phyloP scores from a whole-genome alignment of 2,797 vertebrate genomes.

The Enteromius fasciolatus region DNA sequence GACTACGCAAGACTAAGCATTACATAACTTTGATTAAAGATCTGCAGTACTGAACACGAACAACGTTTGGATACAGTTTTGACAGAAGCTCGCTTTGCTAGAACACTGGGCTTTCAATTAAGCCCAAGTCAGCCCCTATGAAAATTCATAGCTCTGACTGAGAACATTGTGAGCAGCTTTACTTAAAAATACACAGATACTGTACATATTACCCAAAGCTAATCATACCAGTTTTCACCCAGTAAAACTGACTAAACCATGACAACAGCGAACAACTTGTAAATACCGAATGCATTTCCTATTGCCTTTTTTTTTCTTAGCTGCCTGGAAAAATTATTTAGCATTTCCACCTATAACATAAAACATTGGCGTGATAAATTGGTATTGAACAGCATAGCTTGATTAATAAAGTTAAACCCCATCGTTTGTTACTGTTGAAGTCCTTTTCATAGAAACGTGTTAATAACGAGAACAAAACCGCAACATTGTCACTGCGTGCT shows the following conservation, averaged over 20 bases:
- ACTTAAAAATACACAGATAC: not conserved
- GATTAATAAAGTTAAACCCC: not conserved
- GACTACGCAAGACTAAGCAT: not conserved
- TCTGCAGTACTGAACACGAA: constrained; percentile 14
- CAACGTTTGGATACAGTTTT: constrained; percentile 38
- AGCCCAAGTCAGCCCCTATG: constrained; percentile 20
- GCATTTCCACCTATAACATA: constrained; percentile 15
- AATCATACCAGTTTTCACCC: constrained; percentile 7
- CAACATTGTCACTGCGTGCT: not conserved
- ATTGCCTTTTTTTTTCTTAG: no score
- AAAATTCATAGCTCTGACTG: not conserved
- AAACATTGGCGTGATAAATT: constrained; percentile 22
- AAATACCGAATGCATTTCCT: not conserved
- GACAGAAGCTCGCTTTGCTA: constrained; percentile 17
- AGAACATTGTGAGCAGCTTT: not conserved
- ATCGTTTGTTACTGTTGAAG: not conserved
- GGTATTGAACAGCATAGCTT: not conserved
- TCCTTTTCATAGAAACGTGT: not conserved
- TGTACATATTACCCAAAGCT: not conserved
- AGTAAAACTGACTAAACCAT: constrained; percentile 7
- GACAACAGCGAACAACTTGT: not conserved
- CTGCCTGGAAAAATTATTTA: constrained; percentile 3
- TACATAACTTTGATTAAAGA: constrained; percentile 24
- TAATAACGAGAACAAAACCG: constrained; percentile 7
- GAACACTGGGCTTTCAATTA: constrained; percentile 40